Percentiles rank a stretch among this genome's conserved stretches.
These are phyloP conservation scores for Mythimna loreyi DNA, from an alignment of 2,888 invertebrate species.

Conservation along the genomic window DNA sequence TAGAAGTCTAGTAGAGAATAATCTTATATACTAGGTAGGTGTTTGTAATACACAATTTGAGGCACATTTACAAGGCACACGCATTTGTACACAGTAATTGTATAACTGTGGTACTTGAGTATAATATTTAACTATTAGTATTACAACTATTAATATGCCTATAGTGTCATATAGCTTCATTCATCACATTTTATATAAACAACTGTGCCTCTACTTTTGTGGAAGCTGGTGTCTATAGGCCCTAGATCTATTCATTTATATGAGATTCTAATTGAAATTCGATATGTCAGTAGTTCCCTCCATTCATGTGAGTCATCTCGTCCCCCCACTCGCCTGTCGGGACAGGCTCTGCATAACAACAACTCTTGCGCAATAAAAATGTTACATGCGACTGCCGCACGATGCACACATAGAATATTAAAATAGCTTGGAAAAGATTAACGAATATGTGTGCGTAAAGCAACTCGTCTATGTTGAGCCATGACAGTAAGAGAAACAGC, in stretches of 20 bases:
- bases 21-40: slow-evolving; percentile 34
- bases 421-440: slow-evolving; percentile 94
- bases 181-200: slow-evolving; percentile 42
- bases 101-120: slow-evolving; percentile 38
- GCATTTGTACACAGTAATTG: slow-evolving; percentile 51
- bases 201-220: slow-evolving; percentile 46
- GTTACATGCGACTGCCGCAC: slow-evolving; percentile 95
- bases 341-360: slow-evolving; percentile 94
- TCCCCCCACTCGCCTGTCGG: slow-evolving; percentile 96
- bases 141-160: slow-evolving; percentile 30
- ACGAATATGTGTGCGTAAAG: slow-evolving; percentile 94
- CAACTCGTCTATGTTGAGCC: slow-evolving; percentile 93
- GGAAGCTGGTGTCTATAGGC: slow-evolving; percentile 41
- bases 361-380: slow-evolving; percentile 94
- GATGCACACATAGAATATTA: slow-evolving; percentile 95
- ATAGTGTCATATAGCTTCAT: slow-evolving; percentile 45
- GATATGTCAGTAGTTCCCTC: slow-evolving; percentile 85
- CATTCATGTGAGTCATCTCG: slow-evolving; percentile 97
- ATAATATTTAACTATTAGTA: slow-evolving; percentile 41
- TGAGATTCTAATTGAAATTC: slow-evolving; percentile 48
- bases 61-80: slow-evolving; percentile 65
- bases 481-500: slow-evolving; percentile 94
- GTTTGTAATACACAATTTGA: slow-evolving; percentile 40
- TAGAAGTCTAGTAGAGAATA: slow-evolving; percentile 20
- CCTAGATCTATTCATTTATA: slow-evolving; percentile 28